Conservation (phyloP, 1,140 invertebrate species). For the Drosophila nikananu region DNA sequence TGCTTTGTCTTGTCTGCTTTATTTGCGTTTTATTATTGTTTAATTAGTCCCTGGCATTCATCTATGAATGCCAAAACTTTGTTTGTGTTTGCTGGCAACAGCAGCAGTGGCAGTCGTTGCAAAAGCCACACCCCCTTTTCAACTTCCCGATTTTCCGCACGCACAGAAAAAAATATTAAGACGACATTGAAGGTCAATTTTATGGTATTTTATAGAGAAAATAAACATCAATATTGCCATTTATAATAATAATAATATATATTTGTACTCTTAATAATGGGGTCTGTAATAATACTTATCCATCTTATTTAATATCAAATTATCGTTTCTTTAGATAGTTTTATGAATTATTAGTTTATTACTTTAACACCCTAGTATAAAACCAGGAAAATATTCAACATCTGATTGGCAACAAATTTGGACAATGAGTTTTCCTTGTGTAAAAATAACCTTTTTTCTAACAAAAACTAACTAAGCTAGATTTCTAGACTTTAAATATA, state of each 20-base stretch:
- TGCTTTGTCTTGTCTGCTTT: conserved; percentile 67
- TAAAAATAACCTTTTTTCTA: no score
- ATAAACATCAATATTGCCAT: background rate
- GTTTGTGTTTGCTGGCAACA: conserved; percentile 49
- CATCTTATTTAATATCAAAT: background rate
- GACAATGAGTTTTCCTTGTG: no score
- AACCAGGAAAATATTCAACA: no score
- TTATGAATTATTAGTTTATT: background rate
- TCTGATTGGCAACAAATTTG: no score
- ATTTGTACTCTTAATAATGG: no score
- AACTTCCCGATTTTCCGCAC: background rate
- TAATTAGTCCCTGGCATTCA: conserved; percentile 63
- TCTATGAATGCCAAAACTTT: conserved; percentile 61
- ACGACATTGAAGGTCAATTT: background rate
- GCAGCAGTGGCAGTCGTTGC: conserved; percentile 3
- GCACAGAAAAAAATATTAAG: background rate
- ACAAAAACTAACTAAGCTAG: no score
- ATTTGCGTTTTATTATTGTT: conserved; percentile 82
- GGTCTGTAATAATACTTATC: no score
- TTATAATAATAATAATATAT: background rate
- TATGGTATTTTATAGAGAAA: background rate
- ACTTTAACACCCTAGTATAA: no score
- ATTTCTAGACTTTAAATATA: no score
- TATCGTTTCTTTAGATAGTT: background rate
- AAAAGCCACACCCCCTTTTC: conserved; percentile 13